Conservation (phyloP, 2,888 invertebrate species). For the Papilio demoleus region DNA sequence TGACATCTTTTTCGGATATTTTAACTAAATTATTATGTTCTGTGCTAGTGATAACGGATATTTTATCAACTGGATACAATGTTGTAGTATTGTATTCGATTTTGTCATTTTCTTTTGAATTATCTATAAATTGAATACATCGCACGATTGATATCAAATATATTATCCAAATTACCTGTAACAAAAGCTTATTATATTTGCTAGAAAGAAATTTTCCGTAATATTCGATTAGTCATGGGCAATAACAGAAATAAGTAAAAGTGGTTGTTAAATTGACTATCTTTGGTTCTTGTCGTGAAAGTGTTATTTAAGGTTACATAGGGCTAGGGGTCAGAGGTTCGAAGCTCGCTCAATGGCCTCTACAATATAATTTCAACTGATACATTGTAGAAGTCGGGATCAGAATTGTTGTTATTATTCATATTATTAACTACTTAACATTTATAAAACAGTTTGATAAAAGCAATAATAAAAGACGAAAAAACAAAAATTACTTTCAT, state of each 20-base stretch:
- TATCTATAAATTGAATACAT: conserved; percentile 50
- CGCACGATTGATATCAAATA: not conserved
- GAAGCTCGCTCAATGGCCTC: conserved; percentile 31
- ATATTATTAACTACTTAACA: too few species aligned
- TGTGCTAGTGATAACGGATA: conserved; percentile 40
- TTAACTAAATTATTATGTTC: conserved; percentile 39
- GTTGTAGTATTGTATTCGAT: conserved; percentile 60
- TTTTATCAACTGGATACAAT: conserved; percentile 61
- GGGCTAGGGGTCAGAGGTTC: conserved; percentile 20
- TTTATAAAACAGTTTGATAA: too few species aligned
- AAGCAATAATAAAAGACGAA: too few species aligned
- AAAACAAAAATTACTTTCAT: too few species aligned
- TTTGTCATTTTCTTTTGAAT: conserved; percentile 52
- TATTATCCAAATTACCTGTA: conserved; percentile 22
- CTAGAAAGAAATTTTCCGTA: not conserved
- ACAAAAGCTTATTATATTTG: not conserved
- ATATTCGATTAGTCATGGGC: not conserved
- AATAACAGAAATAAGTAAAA: not conserved
- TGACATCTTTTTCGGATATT: conserved; percentile 42
- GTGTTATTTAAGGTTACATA: conserved; percentile 9
- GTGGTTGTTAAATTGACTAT: conserved; percentile 44
- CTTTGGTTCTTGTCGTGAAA: conserved; percentile 36
- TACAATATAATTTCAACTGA: not conserved
- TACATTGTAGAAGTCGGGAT: not conserved
- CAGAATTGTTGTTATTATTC: not conserved